These are phyloP conservation scores for Eunapius fragilis DNA, from an alignment of 37 sponge, comb jelly and placozoan genomes.

Conservation along the genomic window DNA sequence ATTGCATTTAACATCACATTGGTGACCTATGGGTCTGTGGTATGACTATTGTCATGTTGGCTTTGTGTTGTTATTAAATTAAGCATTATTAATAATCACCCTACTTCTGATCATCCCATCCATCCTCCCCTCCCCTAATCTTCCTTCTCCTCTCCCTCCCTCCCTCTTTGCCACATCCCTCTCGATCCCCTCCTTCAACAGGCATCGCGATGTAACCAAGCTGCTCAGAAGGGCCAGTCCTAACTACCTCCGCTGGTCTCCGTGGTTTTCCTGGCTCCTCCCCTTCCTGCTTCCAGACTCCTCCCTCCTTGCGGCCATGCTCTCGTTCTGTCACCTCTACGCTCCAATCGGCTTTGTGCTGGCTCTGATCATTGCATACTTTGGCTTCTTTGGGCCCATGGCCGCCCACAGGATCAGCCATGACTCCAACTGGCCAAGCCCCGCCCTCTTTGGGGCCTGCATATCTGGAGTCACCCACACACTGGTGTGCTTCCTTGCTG, in stretches of 20 bases:
- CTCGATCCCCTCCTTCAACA: background rate
- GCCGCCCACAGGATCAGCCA: slow-evolving; percentile 35
- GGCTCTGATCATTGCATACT: background rate
- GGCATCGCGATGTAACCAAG: background rate
- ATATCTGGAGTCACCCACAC: slow-evolving; percentile 46
- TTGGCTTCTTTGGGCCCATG: slow-evolving; percentile 48
- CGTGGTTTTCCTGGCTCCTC: slow-evolving; percentile 15
- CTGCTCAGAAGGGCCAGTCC: background rate
- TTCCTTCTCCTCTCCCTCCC: no score
- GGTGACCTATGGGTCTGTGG: no score
- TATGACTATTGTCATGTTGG: no score
- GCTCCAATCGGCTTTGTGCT: slow-evolving; percentile 22
- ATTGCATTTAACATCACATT: no score
- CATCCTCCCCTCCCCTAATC: no score
- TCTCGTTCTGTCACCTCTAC: slow-evolving; percentile 15
- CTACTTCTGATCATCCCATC: no score
- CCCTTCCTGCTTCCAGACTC: slow-evolving; percentile 27
- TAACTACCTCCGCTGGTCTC: background rate
- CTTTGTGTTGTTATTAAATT: no score
- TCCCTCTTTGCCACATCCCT: no score
- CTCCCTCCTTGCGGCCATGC: slow-evolving; percentile 21
- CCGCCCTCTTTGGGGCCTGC: slow-evolving; percentile 56
- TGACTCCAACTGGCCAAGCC: slow-evolving; percentile 58
- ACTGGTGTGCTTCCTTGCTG: slow-evolving; percentile 35
- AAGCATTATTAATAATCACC: no score